Conservation (phyloP, 2,888 invertebrate species). For the Agrochola circellaris region DNA sequence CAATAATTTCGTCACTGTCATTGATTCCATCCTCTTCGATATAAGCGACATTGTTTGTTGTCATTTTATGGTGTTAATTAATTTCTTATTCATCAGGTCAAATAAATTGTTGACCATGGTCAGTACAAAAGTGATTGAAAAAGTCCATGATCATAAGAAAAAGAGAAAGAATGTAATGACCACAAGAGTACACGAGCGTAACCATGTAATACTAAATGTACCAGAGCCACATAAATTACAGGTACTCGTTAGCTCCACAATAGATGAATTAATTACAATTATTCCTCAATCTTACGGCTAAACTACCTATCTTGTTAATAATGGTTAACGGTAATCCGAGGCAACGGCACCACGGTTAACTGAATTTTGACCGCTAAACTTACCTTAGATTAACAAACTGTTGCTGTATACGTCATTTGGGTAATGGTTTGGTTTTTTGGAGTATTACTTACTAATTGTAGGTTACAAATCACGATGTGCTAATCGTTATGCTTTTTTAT, state of each 20-base stretch:
- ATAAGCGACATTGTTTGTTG: not conserved
- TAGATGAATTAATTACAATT: conserved; percentile 65
- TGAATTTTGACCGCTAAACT: conserved; percentile 64
- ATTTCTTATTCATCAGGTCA: not conserved
- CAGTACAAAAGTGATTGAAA: no score
- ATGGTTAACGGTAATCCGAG: conserved; percentile 61
- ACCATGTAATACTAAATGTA: conserved; percentile 47
- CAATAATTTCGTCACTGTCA: not conserved
- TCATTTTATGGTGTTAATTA: no score
- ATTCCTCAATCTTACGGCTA: conserved; percentile 63
- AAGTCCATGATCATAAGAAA: not conserved
- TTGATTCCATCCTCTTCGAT: no score
- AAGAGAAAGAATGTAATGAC: conserved; percentile 25
- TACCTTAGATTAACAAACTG: conserved; percentile 49
- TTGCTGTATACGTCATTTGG: conserved; percentile 32
- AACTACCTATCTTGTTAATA: conserved; percentile 66
- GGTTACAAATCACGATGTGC: not conserved
- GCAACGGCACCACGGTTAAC: conserved; percentile 63
- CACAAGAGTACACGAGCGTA: conserved; percentile 46
- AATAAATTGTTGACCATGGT: not conserved
- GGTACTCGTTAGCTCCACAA: conserved; percentile 51
- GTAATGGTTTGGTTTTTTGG: conserved; percentile 38
- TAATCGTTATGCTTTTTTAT: not conserved
- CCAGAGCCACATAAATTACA: conserved; percentile 45
- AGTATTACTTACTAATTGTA: conserved; percentile 15